Percentiles rank a stretch among this genome's conserved stretches.
phyloP scores from a whole-genome alignment of 2,797 vertebrate genomes.

The Hylomyscus alleni region DNA sequence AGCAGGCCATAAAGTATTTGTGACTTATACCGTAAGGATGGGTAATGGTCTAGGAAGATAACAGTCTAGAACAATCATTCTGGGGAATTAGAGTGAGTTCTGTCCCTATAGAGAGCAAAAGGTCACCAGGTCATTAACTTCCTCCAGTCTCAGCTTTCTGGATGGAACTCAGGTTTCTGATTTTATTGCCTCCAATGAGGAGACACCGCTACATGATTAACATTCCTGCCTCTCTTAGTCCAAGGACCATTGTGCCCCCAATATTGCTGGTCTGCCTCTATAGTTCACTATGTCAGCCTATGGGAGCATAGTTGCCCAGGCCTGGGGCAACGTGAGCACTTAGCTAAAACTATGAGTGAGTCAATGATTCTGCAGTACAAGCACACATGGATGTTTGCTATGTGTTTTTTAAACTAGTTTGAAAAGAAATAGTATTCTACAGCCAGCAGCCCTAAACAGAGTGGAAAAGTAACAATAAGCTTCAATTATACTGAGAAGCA shows the following conservation, averaged over 20 bases:
- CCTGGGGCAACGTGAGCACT: not conserved
- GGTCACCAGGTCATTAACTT: not conserved
- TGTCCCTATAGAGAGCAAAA: not conserved
- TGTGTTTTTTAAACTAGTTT: not conserved
- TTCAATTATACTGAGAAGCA: not conserved
- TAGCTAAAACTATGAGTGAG: not conserved
- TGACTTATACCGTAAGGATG: not conserved
- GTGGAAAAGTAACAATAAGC: conserved; percentile 23
- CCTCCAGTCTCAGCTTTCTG: not conserved
- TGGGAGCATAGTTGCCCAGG: not conserved
- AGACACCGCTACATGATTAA: not conserved
- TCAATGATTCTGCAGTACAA: not conserved
- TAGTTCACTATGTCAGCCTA: not conserved
- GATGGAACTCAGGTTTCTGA: not conserved
- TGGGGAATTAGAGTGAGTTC: not conserved
- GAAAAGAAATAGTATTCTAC: conserved; percentile 40
- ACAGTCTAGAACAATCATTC: not conserved
- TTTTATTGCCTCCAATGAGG: not conserved
- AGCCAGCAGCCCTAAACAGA: not conserved
- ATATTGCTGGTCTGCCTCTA: not conserved
- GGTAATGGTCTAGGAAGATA: not conserved
- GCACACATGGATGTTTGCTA: not conserved
- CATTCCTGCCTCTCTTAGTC: not conserved
- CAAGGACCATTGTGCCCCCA: not conserved
- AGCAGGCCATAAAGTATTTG: not conserved